A percentile compares a stretch with the other conserved stretches of the same genome.
Evolutionary conservation across 2,888 invertebrate species (phyloP).

Genomic region (Trichopoda pennipes): DNA sequence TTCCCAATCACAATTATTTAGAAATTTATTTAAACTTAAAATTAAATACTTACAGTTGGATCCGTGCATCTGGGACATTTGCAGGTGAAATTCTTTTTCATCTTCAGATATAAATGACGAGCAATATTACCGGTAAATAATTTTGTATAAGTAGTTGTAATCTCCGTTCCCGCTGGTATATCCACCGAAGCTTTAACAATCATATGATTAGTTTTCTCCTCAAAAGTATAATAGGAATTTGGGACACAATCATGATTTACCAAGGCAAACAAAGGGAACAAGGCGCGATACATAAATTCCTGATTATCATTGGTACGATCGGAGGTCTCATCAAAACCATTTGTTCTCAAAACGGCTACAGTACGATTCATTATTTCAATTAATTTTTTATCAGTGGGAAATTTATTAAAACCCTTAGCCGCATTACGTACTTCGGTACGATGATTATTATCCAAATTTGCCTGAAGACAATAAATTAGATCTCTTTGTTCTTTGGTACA

Average conservation of each 20-base stretch:
- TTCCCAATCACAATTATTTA: no score
- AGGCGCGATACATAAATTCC: constrained; percentile 82
- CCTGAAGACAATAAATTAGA: constrained; percentile 78
- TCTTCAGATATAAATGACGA: constrained; percentile 84
- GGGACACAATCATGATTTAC: constrained; percentile 88
- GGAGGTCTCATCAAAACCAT: constrained; percentile 79
- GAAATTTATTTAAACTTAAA: background rate
- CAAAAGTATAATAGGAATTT: constrained; percentile 87
- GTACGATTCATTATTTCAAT: constrained; percentile 79
- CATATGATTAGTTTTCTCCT: constrained; percentile 83
- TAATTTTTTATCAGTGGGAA: constrained; percentile 78
- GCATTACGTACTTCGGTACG: constrained; percentile 78
- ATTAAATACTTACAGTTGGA: constrained; percentile 83
- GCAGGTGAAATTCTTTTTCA: constrained; percentile 86
- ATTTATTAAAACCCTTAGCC: constrained; percentile 77
- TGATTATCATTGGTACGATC: constrained; percentile 77
- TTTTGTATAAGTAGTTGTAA: constrained; percentile 87
- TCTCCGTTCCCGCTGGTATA: constrained; percentile 85
- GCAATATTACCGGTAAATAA: constrained; percentile 86
- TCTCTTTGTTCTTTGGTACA: constrained; percentile 77
- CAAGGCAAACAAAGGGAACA: constrained; percentile 86
- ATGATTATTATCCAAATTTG: constrained; percentile 78
- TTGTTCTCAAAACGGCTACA: constrained; percentile 79
- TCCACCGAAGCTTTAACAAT: constrained; percentile 83
- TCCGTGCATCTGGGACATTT: constrained; percentile 86